These are phyloP conservation scores for Sciurus vulgaris DNA, from an alignment of 2,797 vertebrate genomes.

Conservation along the genomic window DNA sequence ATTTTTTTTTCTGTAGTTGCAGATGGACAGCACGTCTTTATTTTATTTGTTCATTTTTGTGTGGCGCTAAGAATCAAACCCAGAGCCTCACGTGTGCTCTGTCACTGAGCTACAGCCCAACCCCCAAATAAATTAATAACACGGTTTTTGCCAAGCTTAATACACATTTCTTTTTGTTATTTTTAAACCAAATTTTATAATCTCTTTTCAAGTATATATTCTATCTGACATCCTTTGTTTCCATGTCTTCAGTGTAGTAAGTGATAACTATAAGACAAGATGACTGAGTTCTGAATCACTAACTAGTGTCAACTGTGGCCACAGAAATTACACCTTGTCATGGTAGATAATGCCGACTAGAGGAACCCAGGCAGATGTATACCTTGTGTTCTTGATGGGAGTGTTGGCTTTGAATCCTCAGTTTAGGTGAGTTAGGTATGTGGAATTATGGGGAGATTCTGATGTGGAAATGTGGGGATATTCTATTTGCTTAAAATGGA, in stretches of 20 bases:
- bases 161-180: conserved; percentile 49
- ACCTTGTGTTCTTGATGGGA: not conserved
- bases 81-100: too few relatives aligned
- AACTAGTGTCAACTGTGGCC: not conserved
- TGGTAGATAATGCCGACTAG: not conserved
- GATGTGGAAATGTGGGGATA: not conserved
- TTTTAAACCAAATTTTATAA: conserved; percentile 47
- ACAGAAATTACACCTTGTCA: not conserved
- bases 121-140: not conserved
- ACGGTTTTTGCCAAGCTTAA: conserved; percentile 34
- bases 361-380: not conserved
- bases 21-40: too few relatives aligned
- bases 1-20: too few relatives aligned
- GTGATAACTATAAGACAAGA: not conserved
- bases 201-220: conserved; percentile 56
- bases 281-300: conserved; percentile 6
- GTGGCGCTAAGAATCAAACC: too few relatives aligned
- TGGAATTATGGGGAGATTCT: not conserved
- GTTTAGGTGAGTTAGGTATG: not conserved
- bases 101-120: too few relatives aligned
- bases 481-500: not conserved
- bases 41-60: too few relatives aligned
- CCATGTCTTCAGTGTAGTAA: conserved; percentile 17
- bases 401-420: not conserved
- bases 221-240: not conserved